phyloP scores from a whole-genome alignment of 1,140 invertebrate species.

The Uloborus diversus region DNA sequence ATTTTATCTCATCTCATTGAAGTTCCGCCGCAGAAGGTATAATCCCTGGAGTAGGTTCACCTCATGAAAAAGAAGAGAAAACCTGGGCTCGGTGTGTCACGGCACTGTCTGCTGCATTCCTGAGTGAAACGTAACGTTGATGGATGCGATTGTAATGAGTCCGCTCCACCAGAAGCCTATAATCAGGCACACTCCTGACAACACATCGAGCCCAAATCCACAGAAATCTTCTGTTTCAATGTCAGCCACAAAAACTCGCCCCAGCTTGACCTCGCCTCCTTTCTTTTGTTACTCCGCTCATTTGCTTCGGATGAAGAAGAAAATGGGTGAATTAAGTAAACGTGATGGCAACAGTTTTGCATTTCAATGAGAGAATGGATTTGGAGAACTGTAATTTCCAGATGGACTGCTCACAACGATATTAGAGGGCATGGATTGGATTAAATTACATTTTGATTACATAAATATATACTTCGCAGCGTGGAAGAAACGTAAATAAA shows the following conservation, averaged over 20 bases:
- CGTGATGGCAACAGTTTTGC: constrained; percentile 2
- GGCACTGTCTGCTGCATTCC: neutral
- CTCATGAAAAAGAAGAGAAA: no score
- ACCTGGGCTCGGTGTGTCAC: neutral
- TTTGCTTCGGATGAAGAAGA: neutral
- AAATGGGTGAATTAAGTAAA: neutral
- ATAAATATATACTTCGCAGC: no score
- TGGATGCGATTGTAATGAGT: constrained; percentile 41
- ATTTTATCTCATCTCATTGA: neutral
- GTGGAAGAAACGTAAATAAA: no score
- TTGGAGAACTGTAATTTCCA: neutral
- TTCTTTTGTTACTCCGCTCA: neutral
- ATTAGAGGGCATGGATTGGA: no score
- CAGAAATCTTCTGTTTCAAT: neutral
- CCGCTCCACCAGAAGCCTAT: neutral
- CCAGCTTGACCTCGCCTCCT: neutral
- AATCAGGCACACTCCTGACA: constrained; percentile 7
- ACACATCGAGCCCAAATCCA: neutral
- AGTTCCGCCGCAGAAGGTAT: neutral
- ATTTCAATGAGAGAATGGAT: neutral
- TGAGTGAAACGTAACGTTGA: constrained; percentile 5
- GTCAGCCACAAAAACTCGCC: neutral
- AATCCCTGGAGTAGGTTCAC: neutral
- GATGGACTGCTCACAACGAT: no score
- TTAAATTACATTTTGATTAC: no score